Evolutionary conservation across 1,140 invertebrate genomes (phyloP).

Genomic region (Coenobita brevimanus): DNA sequence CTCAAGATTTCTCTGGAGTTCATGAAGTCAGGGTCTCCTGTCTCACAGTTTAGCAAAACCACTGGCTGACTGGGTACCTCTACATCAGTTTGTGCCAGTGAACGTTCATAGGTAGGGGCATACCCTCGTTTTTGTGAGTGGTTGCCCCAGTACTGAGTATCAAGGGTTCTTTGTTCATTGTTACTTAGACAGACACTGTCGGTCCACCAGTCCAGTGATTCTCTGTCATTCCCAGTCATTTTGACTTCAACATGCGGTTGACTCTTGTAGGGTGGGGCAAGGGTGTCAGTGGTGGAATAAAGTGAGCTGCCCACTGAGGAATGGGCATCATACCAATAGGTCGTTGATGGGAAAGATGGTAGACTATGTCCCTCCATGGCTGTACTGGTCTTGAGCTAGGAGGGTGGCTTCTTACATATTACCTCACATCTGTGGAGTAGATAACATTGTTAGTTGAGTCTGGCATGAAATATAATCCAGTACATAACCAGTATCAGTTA

Average conservation of each 20-base stretch:
- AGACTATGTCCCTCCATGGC: slow-evolving; percentile 30
- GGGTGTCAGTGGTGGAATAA: slow-evolving; percentile 12
- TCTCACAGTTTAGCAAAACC: neutral
- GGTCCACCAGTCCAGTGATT: slow-evolving; percentile 47
- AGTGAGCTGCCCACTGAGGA: slow-evolving; percentile 41
- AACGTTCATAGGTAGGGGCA: slow-evolving; percentile 6
- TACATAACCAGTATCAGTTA: too few relatives aligned
- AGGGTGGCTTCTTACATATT: too few relatives aligned
- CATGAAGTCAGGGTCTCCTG: slow-evolving; percentile 11
- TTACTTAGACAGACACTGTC: slow-evolving; percentile 28
- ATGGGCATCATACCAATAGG: slow-evolving; percentile 56
- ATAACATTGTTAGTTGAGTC: slow-evolving; percentile 28
- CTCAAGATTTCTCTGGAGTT: neutral
- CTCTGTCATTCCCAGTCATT: slow-evolving; percentile 14
- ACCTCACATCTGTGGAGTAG: neutral
- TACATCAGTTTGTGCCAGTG: neutral
- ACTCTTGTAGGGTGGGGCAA: neutral
- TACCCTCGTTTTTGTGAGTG: slow-evolving; percentile 23
- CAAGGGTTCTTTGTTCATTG: slow-evolving; percentile 29
- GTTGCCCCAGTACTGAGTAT: slow-evolving; percentile 37
- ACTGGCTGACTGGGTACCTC: slow-evolving; percentile 10
- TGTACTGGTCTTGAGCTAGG: neutral
- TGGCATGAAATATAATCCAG: too few relatives aligned
- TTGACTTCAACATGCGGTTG: slow-evolving; percentile 16
- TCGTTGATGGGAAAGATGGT: slow-evolving; percentile 41